Base-by-base conservation (phyloP, 2,888 invertebrate species). In the Clivina fossor region DNA sequence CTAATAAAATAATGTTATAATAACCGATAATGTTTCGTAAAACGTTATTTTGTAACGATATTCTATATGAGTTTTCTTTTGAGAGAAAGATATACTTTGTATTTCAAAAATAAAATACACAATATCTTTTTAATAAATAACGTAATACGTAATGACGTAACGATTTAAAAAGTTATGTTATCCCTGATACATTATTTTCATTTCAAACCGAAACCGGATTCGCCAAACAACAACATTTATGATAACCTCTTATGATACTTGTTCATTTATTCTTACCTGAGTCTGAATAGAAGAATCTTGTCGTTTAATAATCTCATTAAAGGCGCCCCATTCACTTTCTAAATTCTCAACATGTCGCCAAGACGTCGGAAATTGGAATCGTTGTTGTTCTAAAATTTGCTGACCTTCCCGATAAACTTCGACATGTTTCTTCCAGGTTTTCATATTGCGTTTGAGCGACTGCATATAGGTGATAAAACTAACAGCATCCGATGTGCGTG, bases 321-420 rank as follows among this genome's bases (percentile, higher is more conserved):
- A 98, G 0, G 99, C 98, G 38, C 94, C 92, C 99, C 99, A 99
- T 80, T 99, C 99, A 1, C 99, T 99, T 75, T 99, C 98, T 56
- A 99, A 90, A 71, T 98, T 96, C 73, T 99, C 99, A 35, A 97
- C 96, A 71, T 99, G 96, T 59, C 99, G 77, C 99, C 99, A 99
- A 66, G 86, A 88, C 46, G 87, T 84, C 8, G 99, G 99, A 74
- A 99, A 98, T 75, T 98, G 98, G 82, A 98, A 99, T 59, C 86
- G 79, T 74, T 99, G 98, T 43, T 97, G 82, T 73, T 97, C 98
- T 57, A 99, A 77, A 67, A 99, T 96, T 38, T 95, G 84, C 71
- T 99, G 98, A 4, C 98, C 97, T 72, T 97, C 95, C 65, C 93
- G 87, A 75, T 95, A 99, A 57, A 93, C 85, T 69, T 97, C 91